phyloP scores from a whole-genome alignment of 23 tunicate species.

The Phallusia fumigata region DNA sequence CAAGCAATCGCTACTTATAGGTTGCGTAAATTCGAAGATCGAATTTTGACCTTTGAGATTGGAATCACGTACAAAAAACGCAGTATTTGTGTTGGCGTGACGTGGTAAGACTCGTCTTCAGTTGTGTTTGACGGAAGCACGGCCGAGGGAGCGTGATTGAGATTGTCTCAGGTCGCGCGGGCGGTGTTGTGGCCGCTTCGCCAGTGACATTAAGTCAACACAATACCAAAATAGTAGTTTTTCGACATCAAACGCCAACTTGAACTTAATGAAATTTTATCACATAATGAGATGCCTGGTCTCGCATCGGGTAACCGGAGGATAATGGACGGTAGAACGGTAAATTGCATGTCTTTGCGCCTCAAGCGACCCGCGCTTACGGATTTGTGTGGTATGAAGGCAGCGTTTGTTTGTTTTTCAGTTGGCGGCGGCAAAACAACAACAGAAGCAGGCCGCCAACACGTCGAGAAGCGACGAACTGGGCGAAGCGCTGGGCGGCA shows the following conservation, averaged over 20 bases:
- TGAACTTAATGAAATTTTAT: conserved; percentile 4
- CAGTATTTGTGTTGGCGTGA: not conserved
- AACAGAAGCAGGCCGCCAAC: conserved; percentile 27
- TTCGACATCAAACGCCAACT: not conserved
- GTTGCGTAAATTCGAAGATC: too few species aligned
- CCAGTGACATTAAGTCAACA: conserved; percentile 7
- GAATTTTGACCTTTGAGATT: too few species aligned
- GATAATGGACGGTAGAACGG: too few species aligned
- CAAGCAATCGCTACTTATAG: too few species aligned
- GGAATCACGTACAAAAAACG: too few species aligned
- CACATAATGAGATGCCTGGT: not conserved
- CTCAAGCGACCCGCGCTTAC: too few species aligned
- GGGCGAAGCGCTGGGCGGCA: conserved; percentile 2
- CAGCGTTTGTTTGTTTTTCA: conserved; percentile 17
- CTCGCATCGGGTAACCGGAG: not conserved
- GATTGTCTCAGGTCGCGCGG: conserved; percentile 1
- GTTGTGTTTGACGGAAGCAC: not conserved
- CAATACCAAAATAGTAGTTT: conserved; percentile 1
- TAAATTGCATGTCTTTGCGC: too few species aligned
- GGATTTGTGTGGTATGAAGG: not conserved
- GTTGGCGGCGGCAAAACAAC: conserved; percentile 64
- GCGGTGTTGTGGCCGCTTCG: not conserved
- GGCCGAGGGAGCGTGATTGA: conserved; percentile 13
- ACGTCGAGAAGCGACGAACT: conserved; percentile 1
- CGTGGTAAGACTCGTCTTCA: not conserved